Evolutionary conservation across 30 jellyfish, hydroid and myxozoan genomes (phyloP).

Genomic region (Chironex yamaguchii): DNA sequence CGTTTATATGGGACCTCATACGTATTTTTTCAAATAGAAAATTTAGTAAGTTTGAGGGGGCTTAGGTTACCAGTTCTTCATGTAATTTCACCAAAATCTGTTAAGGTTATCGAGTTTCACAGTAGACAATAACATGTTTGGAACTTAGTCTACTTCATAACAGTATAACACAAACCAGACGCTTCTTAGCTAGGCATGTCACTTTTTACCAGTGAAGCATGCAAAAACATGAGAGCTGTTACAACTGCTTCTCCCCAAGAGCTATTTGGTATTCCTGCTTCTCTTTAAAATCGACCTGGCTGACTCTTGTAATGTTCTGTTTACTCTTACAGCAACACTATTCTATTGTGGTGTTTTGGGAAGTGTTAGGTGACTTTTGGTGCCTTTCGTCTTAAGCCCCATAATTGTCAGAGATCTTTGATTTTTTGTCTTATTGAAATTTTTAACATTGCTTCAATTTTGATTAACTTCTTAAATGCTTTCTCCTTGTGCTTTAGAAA

Average conservation of each 20-base stretch:
- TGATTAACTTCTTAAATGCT: neutral
- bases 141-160: too few relatives aligned
- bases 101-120: too few relatives aligned
- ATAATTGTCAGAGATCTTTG: slow-evolving; percentile 2
- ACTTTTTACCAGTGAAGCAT: neutral
- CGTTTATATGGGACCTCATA: too few relatives aligned
- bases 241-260: slow-evolving; percentile 18
- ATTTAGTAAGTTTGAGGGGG: too few relatives aligned
- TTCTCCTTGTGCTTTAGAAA: slow-evolving; percentile 14
- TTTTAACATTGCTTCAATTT: too few relatives aligned
- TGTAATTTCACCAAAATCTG: too few relatives aligned
- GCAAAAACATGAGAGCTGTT: slow-evolving; percentile 12
- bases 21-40: too few relatives aligned
- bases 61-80: too few relatives aligned
- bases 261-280: slow-evolving; percentile 18
- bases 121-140: too few relatives aligned
- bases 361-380: neutral
- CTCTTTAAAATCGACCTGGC: slow-evolving; percentile 35
- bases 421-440: slow-evolving; percentile 19
- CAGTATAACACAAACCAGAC: too few relatives aligned
- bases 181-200: too few relatives aligned
- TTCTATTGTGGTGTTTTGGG: slow-evolving; percentile 66
- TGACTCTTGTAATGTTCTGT: too few relatives aligned
- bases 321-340: slow-evolving; percentile 42
- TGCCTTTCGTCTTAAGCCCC: neutral